These are phyloP conservation scores for Xylocampa areola DNA, from an alignment of 2,888 invertebrate genomes.

Conservation along the genomic window DNA sequence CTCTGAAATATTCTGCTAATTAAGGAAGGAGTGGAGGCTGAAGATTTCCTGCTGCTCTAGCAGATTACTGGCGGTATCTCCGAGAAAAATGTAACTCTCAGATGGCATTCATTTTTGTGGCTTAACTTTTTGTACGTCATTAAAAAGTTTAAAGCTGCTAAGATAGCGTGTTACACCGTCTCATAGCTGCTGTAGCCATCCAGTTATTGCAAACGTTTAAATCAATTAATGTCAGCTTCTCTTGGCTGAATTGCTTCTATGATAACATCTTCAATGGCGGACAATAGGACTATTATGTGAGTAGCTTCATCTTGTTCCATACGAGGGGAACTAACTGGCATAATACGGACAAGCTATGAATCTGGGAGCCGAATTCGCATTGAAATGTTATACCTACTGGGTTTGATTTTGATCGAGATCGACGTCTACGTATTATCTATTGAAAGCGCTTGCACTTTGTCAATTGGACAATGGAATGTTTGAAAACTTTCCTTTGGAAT, in stretches of 20 bases:
- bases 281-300: conserved; percentile 82
- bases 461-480: conserved; percentile 60
- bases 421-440: conserved; percentile 67
- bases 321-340: conserved; percentile 68
- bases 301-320: conserved; percentile 73
- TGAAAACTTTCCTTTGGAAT: conserved; percentile 47
- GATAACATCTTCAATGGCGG: conserved; percentile 76
- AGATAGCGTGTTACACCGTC: conserved; percentile 49
- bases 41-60: conserved; percentile 85
- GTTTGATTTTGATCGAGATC: conserved; percentile 73
- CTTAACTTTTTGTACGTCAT: conserved; percentile 72
- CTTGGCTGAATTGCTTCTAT: conserved; percentile 69
- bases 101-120: conserved; percentile 76
- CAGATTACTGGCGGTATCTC: conserved; percentile 83
- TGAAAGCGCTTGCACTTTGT: conserved; percentile 70
- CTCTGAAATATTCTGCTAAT: conserved; percentile 86
- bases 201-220: conserved; percentile 57
- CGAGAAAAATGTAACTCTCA: conserved; percentile 78
- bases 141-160: conserved; percentile 59
- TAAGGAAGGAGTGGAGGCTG: conserved; percentile 85
- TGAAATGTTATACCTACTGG: conserved; percentile 77
- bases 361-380: conserved; percentile 71
- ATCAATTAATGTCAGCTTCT: conserved; percentile 72
- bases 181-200: conserved; percentile 32
- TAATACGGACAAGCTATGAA: conserved; percentile 73